Conservation (phyloP, 2,888 invertebrate genomes). For the Gerris lacustris region DNA sequence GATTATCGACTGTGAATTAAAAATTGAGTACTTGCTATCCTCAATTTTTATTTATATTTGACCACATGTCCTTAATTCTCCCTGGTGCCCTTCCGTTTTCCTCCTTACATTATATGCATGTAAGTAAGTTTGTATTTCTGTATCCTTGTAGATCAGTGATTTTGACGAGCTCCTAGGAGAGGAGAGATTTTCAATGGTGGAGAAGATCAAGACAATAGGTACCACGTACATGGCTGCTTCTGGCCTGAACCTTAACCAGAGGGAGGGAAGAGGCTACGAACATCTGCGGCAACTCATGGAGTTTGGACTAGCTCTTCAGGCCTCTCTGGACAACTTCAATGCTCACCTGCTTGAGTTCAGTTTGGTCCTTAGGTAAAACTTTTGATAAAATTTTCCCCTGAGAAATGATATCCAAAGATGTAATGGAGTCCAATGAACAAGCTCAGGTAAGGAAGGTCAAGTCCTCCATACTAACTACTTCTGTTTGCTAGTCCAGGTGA, state of each 20-base stretch:
- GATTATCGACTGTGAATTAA: too few species aligned
- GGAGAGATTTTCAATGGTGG: constrained; percentile 71
- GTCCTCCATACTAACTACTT: too few species aligned
- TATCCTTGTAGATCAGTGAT: constrained; percentile 41
- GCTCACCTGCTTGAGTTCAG: constrained; percentile 82
- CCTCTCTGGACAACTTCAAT: constrained; percentile 75
- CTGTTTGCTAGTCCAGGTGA: too few species aligned
- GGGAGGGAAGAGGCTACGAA: constrained; percentile 55
- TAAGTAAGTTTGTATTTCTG: too few species aligned
- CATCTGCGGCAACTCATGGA: constrained; percentile 83
- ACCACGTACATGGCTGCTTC: constrained; percentile 97
- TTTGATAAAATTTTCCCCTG: not conserved
- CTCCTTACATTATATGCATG: too few species aligned
- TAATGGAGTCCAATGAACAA: too few species aligned
- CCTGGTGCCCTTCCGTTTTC: too few species aligned
- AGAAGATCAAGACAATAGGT: constrained; percentile 96
- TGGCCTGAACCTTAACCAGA: constrained; percentile 74
- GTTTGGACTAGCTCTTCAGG: constrained; percentile 83
- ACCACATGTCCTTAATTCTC: too few species aligned
- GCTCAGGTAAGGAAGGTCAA: too few species aligned
- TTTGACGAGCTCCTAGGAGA: constrained; percentile 82
- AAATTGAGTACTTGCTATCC: too few species aligned
- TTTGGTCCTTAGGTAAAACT: constrained; percentile 52
- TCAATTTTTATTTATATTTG: too few species aligned
- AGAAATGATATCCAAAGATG: not conserved